phyloP scores from a whole-genome alignment of 2,113 vertebrate genomes.

The Gymnogyps californianus region DNA sequence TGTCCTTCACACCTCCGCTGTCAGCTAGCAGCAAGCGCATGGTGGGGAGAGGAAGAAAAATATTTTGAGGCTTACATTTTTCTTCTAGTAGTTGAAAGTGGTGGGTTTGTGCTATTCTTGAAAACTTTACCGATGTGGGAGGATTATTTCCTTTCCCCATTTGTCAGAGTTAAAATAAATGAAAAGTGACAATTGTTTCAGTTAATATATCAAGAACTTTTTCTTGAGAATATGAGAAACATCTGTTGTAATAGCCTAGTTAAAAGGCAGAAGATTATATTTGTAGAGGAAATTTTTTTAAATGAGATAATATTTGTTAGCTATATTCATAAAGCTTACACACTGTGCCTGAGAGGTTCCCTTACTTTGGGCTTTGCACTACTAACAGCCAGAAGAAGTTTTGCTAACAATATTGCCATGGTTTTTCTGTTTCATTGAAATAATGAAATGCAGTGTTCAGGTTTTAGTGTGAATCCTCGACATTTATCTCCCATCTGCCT shows the following conservation, averaged over 20 bases:
- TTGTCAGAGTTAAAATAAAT: background rate
- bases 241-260: background rate
- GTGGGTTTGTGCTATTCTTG: background rate
- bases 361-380: background rate
- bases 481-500: background rate
- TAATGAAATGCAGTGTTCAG: background rate
- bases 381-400: background rate
- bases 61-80: rapidly evolving
- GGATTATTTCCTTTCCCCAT: rapidly evolving
- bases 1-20: rapidly evolving
- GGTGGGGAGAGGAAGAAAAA: background rate
- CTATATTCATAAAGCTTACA: rapidly evolving
- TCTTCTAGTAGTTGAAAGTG: rapidly evolving
- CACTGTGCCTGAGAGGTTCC: no score
- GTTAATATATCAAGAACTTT: background rate
- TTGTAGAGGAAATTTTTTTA: background rate
- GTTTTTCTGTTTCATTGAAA: background rate
- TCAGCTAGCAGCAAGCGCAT: background rate
- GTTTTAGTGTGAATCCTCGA: background rate
- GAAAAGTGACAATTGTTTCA: background rate
- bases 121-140: rapidly evolving
- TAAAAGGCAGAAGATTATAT: rapidly evolving
- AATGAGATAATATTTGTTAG: background rate
- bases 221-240: background rate
- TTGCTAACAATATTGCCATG: rapidly evolving